Evolutionary conservation across 2,113 vertebrate genomes (phyloP).

Genomic region (Phalacrocorax carbo): DNA sequence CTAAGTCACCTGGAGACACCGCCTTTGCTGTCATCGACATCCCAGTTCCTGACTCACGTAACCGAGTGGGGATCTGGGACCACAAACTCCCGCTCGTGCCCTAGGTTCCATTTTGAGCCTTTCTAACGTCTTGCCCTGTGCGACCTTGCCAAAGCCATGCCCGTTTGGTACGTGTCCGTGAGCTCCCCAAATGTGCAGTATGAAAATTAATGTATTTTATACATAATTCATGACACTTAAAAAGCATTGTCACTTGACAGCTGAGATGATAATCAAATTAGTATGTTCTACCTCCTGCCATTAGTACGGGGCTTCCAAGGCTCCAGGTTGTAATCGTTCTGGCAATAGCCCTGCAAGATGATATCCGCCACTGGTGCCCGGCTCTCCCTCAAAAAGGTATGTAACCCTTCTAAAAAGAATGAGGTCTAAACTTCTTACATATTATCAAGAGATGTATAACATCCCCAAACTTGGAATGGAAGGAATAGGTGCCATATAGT

Average conservation of each 20-base stretch:
- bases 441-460: background rate
- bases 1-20: background rate
- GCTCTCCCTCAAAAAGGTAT: background rate
- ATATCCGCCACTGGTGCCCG: background rate
- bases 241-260: constrained; percentile 47
- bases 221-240: constrained; percentile 71
- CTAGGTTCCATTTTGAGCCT: background rate
- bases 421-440: background rate
- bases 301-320: background rate
- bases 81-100: background rate
- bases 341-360: background rate
- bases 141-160: constrained; percentile 12
- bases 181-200: constrained; percentile 16
- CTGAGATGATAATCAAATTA: constrained; percentile 31
- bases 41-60: background rate
- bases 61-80: background rate
- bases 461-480: background rate
- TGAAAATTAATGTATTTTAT: constrained; percentile 48
- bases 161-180: constrained; percentile 18
- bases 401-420: background rate
- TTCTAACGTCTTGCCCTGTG: background rate
- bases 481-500: background rate
- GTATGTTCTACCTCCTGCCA: constrained; percentile 1
- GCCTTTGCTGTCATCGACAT: background rate
- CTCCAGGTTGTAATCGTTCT: background rate